These are phyloP conservation scores for Falco concolor DNA, from an alignment of 2,797 vertebrate species.

Conservation along the genomic window DNA sequence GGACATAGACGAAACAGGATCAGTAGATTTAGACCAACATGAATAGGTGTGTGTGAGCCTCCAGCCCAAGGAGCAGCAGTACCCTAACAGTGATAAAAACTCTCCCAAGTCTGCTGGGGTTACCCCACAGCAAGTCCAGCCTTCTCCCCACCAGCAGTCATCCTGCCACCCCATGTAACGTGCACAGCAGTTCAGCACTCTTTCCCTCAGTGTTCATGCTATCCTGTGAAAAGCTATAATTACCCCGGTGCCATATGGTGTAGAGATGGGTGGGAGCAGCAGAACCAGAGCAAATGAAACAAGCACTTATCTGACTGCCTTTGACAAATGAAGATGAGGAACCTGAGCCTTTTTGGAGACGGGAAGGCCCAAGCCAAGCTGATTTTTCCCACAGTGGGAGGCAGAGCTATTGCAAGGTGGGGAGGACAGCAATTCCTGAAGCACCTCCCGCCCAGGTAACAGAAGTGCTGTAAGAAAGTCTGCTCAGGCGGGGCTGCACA, in stretches of 20 bases:
- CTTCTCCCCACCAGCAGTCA: background rate
- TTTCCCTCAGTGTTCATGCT: background rate
- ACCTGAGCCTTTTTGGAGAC: background rate
- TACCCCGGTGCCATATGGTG: background rate
- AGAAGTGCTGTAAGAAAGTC: background rate
- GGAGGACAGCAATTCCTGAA: background rate
- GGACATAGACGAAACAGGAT: background rate
- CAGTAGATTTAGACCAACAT: background rate
- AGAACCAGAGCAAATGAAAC: background rate
- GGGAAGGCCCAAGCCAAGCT: background rate
- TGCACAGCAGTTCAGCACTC: background rate
- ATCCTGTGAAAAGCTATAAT: background rate
- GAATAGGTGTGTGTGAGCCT: background rate
- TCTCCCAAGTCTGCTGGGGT: fast-evolving
- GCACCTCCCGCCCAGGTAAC: background rate
- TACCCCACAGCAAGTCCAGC: background rate
- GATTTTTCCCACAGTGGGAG: background rate
- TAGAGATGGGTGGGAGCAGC: background rate
- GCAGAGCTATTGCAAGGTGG: background rate
- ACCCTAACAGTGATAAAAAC: background rate
- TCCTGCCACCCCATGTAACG: background rate
- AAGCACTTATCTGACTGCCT: background rate
- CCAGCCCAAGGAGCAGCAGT: background rate
- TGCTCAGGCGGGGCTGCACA: background rate
- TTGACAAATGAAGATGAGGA: background rate